phyloP scores from a whole-genome alignment of 2,113 vertebrate species.

The Hyaena hyaena region DNA sequence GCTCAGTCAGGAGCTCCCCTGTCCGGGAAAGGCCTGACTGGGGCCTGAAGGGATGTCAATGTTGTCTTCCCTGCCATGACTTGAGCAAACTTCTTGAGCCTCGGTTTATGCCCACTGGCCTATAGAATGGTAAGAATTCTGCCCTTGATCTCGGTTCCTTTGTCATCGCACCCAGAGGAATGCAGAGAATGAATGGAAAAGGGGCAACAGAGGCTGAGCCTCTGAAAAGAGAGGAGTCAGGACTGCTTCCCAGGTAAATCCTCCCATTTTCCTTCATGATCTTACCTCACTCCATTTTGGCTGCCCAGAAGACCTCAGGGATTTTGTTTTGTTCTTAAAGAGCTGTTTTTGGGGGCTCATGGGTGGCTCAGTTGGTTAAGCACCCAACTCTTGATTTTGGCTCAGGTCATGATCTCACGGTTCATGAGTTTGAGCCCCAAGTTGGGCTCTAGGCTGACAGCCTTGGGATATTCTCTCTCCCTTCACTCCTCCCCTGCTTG shows the following conservation, averaged over 20 bases:
- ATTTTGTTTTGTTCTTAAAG: background rate
- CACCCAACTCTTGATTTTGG: too few species aligned
- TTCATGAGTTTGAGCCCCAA: too few species aligned
- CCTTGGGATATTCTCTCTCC: too few species aligned
- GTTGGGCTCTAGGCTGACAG: too few species aligned
- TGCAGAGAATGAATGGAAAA: background rate
- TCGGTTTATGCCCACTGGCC: background rate
- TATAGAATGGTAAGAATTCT: background rate
- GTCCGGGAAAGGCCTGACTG: background rate
- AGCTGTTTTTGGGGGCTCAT: background rate
- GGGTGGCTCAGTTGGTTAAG: too few species aligned
- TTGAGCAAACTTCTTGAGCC: background rate
- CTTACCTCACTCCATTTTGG: background rate
- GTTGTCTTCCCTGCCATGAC: background rate
- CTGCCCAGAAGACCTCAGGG: background rate
- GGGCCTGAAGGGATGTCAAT: background rate
- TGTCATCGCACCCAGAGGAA: background rate
- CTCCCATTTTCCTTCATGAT: background rate
- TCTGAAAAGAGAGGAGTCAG: background rate
- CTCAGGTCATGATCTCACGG: too few species aligned
- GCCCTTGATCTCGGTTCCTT: background rate
- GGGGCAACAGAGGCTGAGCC: background rate
- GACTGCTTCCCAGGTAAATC: background rate
- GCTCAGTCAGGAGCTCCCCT: background rate
- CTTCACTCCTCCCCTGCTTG: too few species aligned